Percentiles rank a stretch among this genome's conserved stretches.
Conservation (phyloP, 2,888 invertebrate species). For the Augochlorella aurata region DNA sequence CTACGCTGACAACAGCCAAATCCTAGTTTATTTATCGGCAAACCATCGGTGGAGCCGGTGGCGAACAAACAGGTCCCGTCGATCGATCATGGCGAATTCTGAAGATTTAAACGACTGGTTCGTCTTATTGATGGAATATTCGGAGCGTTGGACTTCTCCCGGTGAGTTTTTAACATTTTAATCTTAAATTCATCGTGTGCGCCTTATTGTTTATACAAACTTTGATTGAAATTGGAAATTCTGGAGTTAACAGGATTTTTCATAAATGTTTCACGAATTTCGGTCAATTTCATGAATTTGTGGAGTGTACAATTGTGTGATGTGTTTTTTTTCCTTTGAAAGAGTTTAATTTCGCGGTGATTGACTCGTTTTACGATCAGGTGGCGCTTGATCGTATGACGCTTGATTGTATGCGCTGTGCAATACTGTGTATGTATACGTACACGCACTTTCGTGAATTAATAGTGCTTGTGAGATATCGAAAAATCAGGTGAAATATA, state of each 20-base stretch:
- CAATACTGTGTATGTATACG: neutral
- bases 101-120: conserved; percentile 87
- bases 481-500: neutral
- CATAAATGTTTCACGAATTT: neutral
- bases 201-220: neutral
- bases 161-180: conserved; percentile 82
- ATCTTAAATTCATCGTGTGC: neutral
- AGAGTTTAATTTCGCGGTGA: neutral
- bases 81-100: conserved; percentile 85
- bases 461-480: neutral
- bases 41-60: conserved; percentile 16
- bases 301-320: neutral
- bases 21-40: conserved; percentile 26
- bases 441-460: neutral
- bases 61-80: conserved; percentile 33
- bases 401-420: neutral
- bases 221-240: no score
- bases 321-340: neutral
- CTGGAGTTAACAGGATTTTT: neutral
- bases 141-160: conserved; percentile 86
- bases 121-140: conserved; percentile 85
- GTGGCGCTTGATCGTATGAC: neutral
- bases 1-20: conserved; percentile 19
- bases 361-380: neutral
- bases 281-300: neutral